phyloP scores from a whole-genome alignment of 2,888 invertebrate genomes.

The Oligia strigilis region DNA sequence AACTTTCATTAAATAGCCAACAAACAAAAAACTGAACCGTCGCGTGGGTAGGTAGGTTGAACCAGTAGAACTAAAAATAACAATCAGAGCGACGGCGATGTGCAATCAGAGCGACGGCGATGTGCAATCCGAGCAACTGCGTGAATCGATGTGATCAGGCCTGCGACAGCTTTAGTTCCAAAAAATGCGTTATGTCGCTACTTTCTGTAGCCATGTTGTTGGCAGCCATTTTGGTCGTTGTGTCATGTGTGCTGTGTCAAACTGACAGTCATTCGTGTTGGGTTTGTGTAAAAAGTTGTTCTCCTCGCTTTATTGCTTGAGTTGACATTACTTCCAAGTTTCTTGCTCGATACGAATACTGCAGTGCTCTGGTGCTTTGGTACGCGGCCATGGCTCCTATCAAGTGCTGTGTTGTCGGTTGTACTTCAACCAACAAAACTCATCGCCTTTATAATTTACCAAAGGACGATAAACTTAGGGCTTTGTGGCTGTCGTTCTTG shows the following conservation, averaged over 20 bases:
- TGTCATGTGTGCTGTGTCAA: neutral
- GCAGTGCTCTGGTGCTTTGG: neutral
- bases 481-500: constrained; percentile 19
- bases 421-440: constrained; percentile 17
- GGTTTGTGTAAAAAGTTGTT: neutral
- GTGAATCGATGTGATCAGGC: too few species aligned
- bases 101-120: too few species aligned
- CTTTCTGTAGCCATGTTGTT: neutral
- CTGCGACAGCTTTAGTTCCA: neutral
- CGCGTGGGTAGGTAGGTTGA: too few species aligned
- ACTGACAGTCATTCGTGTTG: neutral
- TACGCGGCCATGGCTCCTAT: neutral
- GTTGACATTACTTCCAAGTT: constrained; percentile 6
- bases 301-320: constrained; percentile 19
- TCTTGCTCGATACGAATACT: constrained; percentile 4
- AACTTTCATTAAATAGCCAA: too few species aligned
- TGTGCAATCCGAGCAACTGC: too few species aligned
- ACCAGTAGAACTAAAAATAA: too few species aligned
- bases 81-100: too few species aligned
- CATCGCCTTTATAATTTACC: constrained; percentile 21
- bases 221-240: neutral
- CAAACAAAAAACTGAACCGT: too few species aligned
- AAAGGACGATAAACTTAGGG: constrained; percentile 29
- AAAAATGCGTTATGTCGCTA: neutral
- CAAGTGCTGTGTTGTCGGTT: constrained; percentile 22